Percentiles rank a stretch among this genome's conserved stretches.
Evolutionary conservation across 2,797 vertebrate genomes (phyloP).

Genomic region (Thaleichthys pacificus): DNA sequence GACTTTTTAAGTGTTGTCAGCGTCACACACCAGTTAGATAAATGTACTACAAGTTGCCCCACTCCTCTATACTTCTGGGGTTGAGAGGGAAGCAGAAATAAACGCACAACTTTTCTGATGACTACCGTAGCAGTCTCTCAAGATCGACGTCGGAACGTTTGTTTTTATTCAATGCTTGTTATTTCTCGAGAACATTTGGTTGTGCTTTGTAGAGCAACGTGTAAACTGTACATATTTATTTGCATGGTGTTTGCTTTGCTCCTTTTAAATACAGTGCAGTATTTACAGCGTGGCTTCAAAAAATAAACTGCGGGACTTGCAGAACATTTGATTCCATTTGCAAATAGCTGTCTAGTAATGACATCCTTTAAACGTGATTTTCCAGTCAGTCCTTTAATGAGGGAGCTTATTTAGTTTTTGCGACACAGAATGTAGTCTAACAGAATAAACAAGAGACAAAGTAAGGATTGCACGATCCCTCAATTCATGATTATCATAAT

Average conservation of each 20-base stretch:
- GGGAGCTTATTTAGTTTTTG: conserved; percentile 56
- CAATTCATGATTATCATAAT: neutral
- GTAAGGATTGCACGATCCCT: conserved; percentile 11
- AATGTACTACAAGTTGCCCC: conserved; percentile 62
- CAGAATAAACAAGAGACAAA: conserved; percentile 66
- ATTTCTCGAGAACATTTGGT: conserved; percentile 41
- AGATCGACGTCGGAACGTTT: conserved; percentile 29
- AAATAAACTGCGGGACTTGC: conserved; percentile 40
- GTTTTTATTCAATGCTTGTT: conserved; percentile 44
- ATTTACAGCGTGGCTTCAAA: neutral
- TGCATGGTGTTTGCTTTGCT: conserved; percentile 59
- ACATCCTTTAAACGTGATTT: conserved; percentile 62
- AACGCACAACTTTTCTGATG: conserved; percentile 41
- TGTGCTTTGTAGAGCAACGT: conserved; percentile 45
- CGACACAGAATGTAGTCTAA: conserved; percentile 55
- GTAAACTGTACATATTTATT: conserved; percentile 67
- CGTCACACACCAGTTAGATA: conserved; percentile 68
- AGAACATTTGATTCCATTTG: conserved; percentile 47
- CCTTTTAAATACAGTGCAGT: conserved; percentile 30
- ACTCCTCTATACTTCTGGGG: conserved; percentile 42
- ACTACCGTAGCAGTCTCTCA: conserved; percentile 25
- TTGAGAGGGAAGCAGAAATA: conserved; percentile 65
- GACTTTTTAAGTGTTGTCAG: conserved; percentile 72
- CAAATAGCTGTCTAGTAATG: conserved; percentile 31
- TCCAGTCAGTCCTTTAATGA: conserved; percentile 50